phyloP scores from a whole-genome alignment of 2,113 vertebrate species.

The Xenopus tropicalis region UCB_Xtro_10.0 CM004447.2:101471001-101471500 shows the following conservation, averaged over 20 bases:
- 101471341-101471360: too few species aligned
- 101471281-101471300: too few species aligned
- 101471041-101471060: slow-evolving; percentile 2
- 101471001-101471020: slow-evolving; percentile 7
- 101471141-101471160: slow-evolving; percentile 51
- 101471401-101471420: too few species aligned
- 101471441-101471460: too few species aligned
- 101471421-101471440: too few species aligned
- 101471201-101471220: slow-evolving; percentile 52
- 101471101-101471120: slow-evolving; percentile 56
- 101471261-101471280: not conserved
- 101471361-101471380: too few species aligned
- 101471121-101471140: slow-evolving; percentile 51
- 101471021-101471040: slow-evolving; percentile 9
- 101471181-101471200: slow-evolving; percentile 59
- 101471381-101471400: too few species aligned
- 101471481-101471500: too few species aligned
- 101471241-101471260: slow-evolving; percentile 1
- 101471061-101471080: slow-evolving; percentile 47
- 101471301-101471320: too few species aligned
- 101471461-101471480: too few species aligned
- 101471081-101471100: slow-evolving; percentile 52
- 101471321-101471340: too few species aligned
- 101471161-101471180: slow-evolving; percentile 59
- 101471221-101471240: slow-evolving; percentile 18